phyloP scores from a whole-genome alignment of 2,797 vertebrate genomes.

The Graptemys geographica region DNA sequence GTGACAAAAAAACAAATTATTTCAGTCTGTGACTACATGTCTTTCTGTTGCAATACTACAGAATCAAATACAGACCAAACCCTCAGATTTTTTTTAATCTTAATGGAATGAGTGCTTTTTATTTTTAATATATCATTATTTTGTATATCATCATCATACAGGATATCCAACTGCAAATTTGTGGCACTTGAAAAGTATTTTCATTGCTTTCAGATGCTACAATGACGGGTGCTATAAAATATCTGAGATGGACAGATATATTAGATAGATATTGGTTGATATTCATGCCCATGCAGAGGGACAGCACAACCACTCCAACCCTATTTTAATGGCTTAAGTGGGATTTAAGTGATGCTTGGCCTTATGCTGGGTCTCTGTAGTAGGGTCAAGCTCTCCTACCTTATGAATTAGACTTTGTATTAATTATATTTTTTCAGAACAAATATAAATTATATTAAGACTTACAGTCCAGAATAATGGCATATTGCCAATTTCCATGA shows the following conservation, averaged over 20 bases:
- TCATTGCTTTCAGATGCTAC: not conserved
- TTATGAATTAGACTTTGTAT: slow-evolving; percentile 15
- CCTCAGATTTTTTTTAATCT: not conserved
- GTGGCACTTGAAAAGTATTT: slow-evolving; percentile 27
- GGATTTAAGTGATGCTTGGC: not conserved
- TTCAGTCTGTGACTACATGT: not conserved
- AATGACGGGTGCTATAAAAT: slow-evolving; percentile 38
- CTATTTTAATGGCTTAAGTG: slow-evolving; percentile 46
- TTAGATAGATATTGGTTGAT: not conserved
- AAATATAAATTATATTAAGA: not conserved
- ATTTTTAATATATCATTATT: not conserved
- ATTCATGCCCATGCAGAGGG: not conserved
- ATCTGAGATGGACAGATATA: not conserved
- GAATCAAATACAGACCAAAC: not conserved
- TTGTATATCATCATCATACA: not conserved
- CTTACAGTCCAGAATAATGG: accelerated
- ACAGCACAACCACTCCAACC: slow-evolving; percentile 43
- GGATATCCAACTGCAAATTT: not conserved
- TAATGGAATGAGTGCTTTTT: not conserved
- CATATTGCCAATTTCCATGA: not conserved
- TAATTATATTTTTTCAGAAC: not conserved
- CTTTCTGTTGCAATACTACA: not conserved
- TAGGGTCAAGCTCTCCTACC: slow-evolving; percentile 32
- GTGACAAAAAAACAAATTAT: not conserved
- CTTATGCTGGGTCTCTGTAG: slow-evolving; percentile 17